Evolutionary conservation across 2,888 invertebrate genomes (phyloP).

Genomic region (Eupithecia vulgata): DNA sequence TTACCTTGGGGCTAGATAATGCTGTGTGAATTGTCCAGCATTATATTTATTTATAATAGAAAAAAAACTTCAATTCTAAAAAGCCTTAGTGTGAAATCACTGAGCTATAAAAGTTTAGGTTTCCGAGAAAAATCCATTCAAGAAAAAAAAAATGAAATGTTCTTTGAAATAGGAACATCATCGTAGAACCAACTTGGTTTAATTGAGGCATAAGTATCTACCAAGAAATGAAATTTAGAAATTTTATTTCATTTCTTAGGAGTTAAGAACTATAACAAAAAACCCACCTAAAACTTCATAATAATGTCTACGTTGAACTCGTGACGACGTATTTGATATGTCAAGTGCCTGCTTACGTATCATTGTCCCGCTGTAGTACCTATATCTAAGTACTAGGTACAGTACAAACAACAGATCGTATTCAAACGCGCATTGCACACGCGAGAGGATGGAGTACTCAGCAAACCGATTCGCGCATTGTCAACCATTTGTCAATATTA

Average conservation of each 20-base stretch:
- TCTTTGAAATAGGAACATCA: not conserved
- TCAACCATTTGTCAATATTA: constrained; percentile 34
- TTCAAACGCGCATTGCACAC: not conserved
- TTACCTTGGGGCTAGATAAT: too few species aligned
- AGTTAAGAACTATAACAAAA: too few species aligned
- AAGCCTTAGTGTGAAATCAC: too few species aligned
- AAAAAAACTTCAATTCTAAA: too few species aligned
- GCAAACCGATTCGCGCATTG: constrained; percentile 39
- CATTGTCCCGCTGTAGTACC: not conserved
- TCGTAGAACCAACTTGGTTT: not conserved
- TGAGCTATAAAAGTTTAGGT: too few species aligned
- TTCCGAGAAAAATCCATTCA: too few species aligned
- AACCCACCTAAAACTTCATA: not conserved
- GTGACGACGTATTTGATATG: not conserved
- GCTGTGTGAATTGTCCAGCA: too few species aligned
- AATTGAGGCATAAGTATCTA: not conserved
- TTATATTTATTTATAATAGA: too few species aligned
- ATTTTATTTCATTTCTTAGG: too few species aligned
- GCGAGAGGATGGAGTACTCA: constrained; percentile 24
- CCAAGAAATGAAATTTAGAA: too few species aligned
- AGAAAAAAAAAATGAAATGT: not conserved
- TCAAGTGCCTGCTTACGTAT: not conserved
- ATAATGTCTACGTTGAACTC: not conserved
- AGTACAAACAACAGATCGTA: not conserved
- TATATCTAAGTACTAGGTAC: not conserved